Base-by-base conservation (phyloP, 92 coral and sea anemone species). In the Phenganax marumi region DNA sequence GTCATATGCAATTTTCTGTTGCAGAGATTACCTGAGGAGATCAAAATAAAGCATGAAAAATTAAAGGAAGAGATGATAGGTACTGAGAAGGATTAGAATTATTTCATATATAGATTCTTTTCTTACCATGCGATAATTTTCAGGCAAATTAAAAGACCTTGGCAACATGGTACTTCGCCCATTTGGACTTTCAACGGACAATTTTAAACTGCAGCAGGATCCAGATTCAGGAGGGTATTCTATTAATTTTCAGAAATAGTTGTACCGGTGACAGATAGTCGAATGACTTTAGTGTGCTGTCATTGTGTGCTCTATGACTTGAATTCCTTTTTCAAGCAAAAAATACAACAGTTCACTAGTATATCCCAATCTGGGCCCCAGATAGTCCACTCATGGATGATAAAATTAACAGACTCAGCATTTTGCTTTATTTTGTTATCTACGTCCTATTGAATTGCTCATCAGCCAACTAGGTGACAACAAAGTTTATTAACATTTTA, bases 1-100 rank as follows among this genome's bases (percentile, higher is more conserved):
- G 43, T 33, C 43, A 33, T 33, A 5, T 33, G 43, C 43, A 33
- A 18, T 52, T 46, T 21, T 65, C 33, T 54, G 11, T 84, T 76
- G 56, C 89, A 95, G 98, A 89, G 97, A 82, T 88, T 95, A 12
- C 97, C 97, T 19, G 98, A 95, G 61, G 90, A 95, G 83, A 95
- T 95, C 55, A 89, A 87, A 73, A 88, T 89, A 76, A 95, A 95
- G 83, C 97, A 92, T 70, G 98, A 95, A 86, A 95, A 95, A 85
- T 89, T 95, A 91, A 95, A 95, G 81, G 98, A 95, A 64, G 98
- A 95, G 88, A 95, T 92, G 98, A 80, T 92, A 76, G 98, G 98
- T 92, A 85, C 26, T 2, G 22, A 19, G 14, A 12, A 7, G 19
- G 12, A 46, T 7, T 21, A 46, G 19, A 25, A 23, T 5, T 9